These are phyloP conservation scores for Chrysotoxum bicinctum DNA, from an alignment of 2,888 invertebrate species.

Conservation along the genomic window DNA sequence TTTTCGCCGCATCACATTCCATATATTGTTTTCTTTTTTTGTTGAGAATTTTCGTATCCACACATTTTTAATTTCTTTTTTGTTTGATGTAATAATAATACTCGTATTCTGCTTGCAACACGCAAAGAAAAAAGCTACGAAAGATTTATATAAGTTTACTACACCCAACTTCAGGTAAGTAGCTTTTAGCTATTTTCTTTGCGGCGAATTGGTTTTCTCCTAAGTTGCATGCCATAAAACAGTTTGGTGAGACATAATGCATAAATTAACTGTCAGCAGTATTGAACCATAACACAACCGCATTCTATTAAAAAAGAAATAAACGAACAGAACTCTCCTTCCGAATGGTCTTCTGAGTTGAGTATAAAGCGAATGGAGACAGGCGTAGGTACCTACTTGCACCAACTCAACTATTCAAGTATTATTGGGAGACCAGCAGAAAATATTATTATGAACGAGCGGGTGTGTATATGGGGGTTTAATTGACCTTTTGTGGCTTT, in stretches of 20 bases:
- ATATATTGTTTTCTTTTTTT: too few species aligned
- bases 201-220: background rate
- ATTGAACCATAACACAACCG: slow-evolving; percentile 54
- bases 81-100: background rate
- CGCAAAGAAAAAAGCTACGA: background rate
- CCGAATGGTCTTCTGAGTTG: slow-evolving; percentile 25
- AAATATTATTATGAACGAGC: slow-evolving; percentile 51
- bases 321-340: slow-evolving; percentile 14
- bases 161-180: slow-evolving; percentile 21
- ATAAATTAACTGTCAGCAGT: slow-evolving; percentile 60
- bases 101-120: background rate
- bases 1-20: slow-evolving; percentile 32
- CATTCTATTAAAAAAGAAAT: slow-evolving; percentile 22
- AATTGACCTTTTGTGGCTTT: slow-evolving; percentile 70
- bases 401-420: background rate
- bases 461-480: slow-evolving; percentile 69
- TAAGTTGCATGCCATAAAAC: slow-evolving; percentile 45
- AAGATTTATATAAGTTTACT: background rate
- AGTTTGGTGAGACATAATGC: slow-evolving; percentile 40
- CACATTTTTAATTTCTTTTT: background rate
- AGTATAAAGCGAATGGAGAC: background rate
- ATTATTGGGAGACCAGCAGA: slow-evolving; percentile 23
- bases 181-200: background rate
- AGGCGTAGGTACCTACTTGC: slow-evolving; percentile 1
- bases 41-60: background rate